Evolutionary conservation across 35 echinoderm and acorn worm genomes (phyloP).

Genomic region (Diadema setosum): DNA sequence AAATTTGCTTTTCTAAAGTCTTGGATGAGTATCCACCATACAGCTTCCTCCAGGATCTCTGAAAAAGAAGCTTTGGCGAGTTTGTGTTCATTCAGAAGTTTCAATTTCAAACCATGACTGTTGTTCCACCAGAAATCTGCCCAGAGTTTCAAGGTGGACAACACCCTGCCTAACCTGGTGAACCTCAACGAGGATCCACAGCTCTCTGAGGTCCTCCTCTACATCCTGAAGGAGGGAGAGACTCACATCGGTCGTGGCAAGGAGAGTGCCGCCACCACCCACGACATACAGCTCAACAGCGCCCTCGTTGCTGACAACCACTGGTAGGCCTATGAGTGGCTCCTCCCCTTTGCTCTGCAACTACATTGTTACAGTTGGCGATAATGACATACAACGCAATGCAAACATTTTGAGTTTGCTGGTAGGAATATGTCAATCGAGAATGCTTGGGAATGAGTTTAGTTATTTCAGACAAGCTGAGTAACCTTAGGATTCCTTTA

Average conservation of each 20-base stretch:
- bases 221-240: slow-evolving; percentile 69
- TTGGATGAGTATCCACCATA: too few relatives aligned
- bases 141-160: slow-evolving; percentile 58
- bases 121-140: slow-evolving; percentile 57
- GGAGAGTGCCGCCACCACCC: neutral
- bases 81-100: neutral
- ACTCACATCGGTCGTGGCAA: slow-evolving; percentile 43
- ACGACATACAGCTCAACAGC: slow-evolving; percentile 38
- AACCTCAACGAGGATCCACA: slow-evolving; percentile 92
- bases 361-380: too few relatives aligned
- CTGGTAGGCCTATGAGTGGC: too few relatives aligned
- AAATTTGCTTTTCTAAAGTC: too few relatives aligned
- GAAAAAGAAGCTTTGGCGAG: neutral
- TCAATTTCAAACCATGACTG: neutral
- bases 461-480: too few relatives aligned
- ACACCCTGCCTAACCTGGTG: slow-evolving; percentile 86
- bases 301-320: slow-evolving; percentile 60
- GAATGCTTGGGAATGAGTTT: too few relatives aligned
- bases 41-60: too few relatives aligned
- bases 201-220: slow-evolving; percentile 79
- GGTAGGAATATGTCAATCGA: too few relatives aligned
- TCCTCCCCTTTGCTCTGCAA: too few relatives aligned
- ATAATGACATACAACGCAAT: too few relatives aligned
- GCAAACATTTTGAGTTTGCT: too few relatives aligned
- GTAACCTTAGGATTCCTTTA: too few relatives aligned